Percentiles rank a stretch among this genome's conserved stretches.
Conservation (phyloP, 2,797 vertebrate species). For the Acanthornis magna region DNA sequence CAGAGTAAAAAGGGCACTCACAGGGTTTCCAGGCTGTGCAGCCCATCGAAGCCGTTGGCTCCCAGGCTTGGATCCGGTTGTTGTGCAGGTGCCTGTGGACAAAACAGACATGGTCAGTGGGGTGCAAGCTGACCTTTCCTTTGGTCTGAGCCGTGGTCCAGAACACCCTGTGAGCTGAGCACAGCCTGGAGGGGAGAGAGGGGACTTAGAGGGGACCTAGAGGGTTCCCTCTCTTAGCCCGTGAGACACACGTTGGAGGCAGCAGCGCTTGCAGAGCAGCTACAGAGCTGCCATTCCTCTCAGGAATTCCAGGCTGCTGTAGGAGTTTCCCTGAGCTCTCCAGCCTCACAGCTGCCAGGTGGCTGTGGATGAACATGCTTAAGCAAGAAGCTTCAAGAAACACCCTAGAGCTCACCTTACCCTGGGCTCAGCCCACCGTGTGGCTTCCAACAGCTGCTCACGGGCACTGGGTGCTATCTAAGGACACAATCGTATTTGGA, state of each 20-base stretch:
- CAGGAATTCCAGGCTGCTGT: not conserved
- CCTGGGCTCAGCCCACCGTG: not conserved
- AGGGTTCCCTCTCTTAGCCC: not conserved
- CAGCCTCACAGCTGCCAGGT: not conserved
- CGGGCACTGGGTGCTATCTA: not conserved
- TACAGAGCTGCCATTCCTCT: not conserved
- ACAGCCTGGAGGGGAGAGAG: not conserved
- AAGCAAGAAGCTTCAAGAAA: not conserved
- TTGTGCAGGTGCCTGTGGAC: slow-evolving; percentile 92
- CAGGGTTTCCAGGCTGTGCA: slow-evolving; percentile 94
- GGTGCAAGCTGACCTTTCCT: not conserved
- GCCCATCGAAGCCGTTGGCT: slow-evolving; percentile 89
- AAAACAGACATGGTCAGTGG: slow-evolving; percentile 32
- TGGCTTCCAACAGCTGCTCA: not conserved
- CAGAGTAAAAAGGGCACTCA: slow-evolving; percentile 75
- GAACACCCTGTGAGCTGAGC: not conserved
- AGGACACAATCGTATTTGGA: not conserved
- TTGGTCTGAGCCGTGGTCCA: not conserved
- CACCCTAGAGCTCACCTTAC: not conserved
- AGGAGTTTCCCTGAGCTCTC: not conserved
- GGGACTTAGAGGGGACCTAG: rapidly evolving
- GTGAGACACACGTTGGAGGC: not conserved
- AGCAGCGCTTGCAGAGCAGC: not conserved
- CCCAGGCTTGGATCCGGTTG: slow-evolving; percentile 91
- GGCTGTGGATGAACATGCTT: not conserved